Base-by-base conservation (phyloP, 2,113 vertebrate genomes). In the Istiophorus platypterus region DNA sequence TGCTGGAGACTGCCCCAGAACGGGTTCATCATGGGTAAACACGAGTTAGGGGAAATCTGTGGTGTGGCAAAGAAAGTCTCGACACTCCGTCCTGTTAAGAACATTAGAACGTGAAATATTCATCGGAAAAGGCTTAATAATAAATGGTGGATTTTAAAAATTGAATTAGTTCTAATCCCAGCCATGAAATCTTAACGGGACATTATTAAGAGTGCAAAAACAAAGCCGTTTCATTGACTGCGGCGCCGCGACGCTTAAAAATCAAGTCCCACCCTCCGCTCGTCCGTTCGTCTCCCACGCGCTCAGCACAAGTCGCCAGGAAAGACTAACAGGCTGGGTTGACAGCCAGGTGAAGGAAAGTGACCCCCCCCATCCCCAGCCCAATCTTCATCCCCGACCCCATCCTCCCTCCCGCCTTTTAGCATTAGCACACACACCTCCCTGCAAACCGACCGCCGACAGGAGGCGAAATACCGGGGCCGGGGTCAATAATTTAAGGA, bases 401-500 rank as follows among this genome's bases (percentile, higher is more conserved):
- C 18, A 17, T 49, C 72, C 45, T 29, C 20, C 73, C 29, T 62
- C 45, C 74, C 56, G 85, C 69, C 85, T 76, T 88, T 91, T 85
- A 86, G 82, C 85, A 84, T 85, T 34, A 79, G 65, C 51, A 27
- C 80, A 72, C 79, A 62, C 85, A 76, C 49, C 74, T 74, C 81
- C 63, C 57, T 56, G 82, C 81, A 85, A 93, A 93, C 86, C 80
- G 88, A 93, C 90, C 80, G 84, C 89, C 88, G 78, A 87, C 71
- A 73, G 80, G 73, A 74, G 76, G 70, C 9, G 2, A 57, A 84
- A 89, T 89, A 92, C 57, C 42, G 62, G 62, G 64, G 70, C 76
- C 56, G 15, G 88, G 90, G 92, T 94, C 92, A 94, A 95, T 94
- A 92, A 95, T 93, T 95, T 91, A 94, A 93, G 81, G 66, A 92